These are phyloP conservation scores for Clavelina lepadiformis DNA, from an alignment of 23 tunicate genomes.

Conservation along the genomic window DNA sequence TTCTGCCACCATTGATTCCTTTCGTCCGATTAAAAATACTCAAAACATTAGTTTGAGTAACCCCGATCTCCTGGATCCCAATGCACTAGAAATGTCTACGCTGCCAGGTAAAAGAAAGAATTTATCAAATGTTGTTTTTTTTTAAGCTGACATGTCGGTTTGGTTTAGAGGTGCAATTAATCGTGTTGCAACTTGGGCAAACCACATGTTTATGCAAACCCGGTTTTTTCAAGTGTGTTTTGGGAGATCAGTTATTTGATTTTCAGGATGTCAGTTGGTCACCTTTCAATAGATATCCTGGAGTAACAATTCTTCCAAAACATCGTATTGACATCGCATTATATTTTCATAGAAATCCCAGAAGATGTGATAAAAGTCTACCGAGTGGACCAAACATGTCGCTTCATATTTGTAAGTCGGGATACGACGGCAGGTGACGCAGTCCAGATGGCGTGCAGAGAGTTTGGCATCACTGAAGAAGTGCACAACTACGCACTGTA, in stretches of 20 bases:
- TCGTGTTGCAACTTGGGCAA: too few relatives aligned
- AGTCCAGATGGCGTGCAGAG: slow-evolving; percentile 63
- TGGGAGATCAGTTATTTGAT: too few relatives aligned
- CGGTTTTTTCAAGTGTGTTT: too few relatives aligned
- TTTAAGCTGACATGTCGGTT: too few relatives aligned
- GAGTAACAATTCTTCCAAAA: too few relatives aligned
- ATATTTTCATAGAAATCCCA: slow-evolving; percentile 53
- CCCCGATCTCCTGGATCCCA: slow-evolving; percentile 73
- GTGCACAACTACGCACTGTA: slow-evolving; percentile 60
- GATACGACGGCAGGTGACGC: slow-evolving; percentile 95
- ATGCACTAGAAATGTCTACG: slow-evolving; percentile 13
- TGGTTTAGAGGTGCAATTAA: too few relatives aligned
- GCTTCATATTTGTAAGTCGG: slow-evolving; percentile 67
- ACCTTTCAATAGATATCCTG: too few relatives aligned
- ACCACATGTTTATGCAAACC: too few relatives aligned
- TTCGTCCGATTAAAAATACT: slow-evolving; percentile 28
- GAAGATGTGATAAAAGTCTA: slow-evolving; percentile 94
- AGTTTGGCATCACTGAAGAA: slow-evolving; percentile 72
- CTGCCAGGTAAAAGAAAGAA: slow-evolving; percentile 51
- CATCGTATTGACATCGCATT: too few relatives aligned
- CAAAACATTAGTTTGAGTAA: slow-evolving; percentile 60
- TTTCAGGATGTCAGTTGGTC: too few relatives aligned
- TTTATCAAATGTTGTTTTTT: too few relatives aligned
- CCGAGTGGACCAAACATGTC: slow-evolving; percentile 73
- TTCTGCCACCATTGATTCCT: slow-evolving; percentile 36